A percentile compares a stretch with the other conserved stretches of the same genome.
These are phyloP conservation scores for Ichneumoninae sp. DNA, from an alignment of 2,888 invertebrate species.

Conservation along the genomic window DNA sequence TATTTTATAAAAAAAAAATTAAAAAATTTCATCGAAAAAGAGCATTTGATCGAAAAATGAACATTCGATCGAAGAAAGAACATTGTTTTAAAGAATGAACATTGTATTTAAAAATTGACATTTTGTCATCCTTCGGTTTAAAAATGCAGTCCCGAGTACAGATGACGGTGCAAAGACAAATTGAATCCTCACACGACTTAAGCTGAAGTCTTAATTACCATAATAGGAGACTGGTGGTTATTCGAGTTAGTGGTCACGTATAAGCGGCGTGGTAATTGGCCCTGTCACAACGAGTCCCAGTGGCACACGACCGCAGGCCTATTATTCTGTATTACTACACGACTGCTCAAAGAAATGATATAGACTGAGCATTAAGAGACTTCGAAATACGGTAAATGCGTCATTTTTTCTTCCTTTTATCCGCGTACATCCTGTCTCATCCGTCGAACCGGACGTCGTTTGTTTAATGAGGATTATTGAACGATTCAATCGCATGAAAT, in stretches of 20 bases:
- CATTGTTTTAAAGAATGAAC: background rate
- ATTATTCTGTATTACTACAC: conserved; percentile 37
- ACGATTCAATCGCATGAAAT: background rate
- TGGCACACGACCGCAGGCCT: conserved; percentile 47
- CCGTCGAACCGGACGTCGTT: conserved; percentile 1
- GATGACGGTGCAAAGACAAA: conserved; percentile 16
- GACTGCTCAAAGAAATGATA: conserved; percentile 20
- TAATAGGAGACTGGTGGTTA: conserved; percentile 46
- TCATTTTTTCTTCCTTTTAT: background rate
- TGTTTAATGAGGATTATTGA: background rate
- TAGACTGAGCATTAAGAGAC: conserved; percentile 13
- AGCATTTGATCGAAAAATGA: no score
- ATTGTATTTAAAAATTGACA: background rate
- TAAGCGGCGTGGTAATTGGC: conserved; percentile 60
- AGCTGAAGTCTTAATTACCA: conserved; percentile 45
- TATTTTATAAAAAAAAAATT: background rate
- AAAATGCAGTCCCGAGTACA: background rate
- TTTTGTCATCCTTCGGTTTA: background rate
- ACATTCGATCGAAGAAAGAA: no score
- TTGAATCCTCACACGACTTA: conserved; percentile 33
- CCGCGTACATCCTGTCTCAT: background rate
- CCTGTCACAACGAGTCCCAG: conserved; percentile 49
- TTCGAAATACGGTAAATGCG: background rate
- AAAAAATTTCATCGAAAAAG: no score
- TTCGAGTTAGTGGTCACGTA: conserved; percentile 55